A percentile compares a stretch with the other conserved stretches of the same genome.
phyloP scores from a whole-genome alignment of 2,113 vertebrate species.

The Raja brachyura region DNA sequence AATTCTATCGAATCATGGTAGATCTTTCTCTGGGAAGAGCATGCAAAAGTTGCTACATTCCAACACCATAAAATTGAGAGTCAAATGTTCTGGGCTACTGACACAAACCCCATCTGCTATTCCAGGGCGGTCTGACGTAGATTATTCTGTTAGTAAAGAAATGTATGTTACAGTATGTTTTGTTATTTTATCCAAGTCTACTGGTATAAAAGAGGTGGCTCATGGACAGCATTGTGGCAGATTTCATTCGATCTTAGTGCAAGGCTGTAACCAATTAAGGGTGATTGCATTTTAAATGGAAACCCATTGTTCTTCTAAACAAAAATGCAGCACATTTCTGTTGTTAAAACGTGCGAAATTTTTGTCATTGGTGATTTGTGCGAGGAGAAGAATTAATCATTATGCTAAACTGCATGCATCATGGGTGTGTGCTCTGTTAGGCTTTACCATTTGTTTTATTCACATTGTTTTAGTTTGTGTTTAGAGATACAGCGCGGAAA shows the following conservation, averaged over 20 bases:
- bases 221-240: background rate
- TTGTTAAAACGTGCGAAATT: background rate
- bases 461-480: too few relatives aligned
- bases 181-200: background rate
- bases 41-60: too few relatives aligned
- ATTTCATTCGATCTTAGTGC: background rate
- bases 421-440: background rate
- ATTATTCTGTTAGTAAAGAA: background rate
- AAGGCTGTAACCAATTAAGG: background rate
- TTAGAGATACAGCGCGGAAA: too few relatives aligned
- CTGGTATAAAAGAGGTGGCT: background rate
- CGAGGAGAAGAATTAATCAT: background rate
- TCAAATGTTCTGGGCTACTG: too few relatives aligned
- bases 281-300: background rate
- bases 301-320: background rate
- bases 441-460: background rate
- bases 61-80: background rate
- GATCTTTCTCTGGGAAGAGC: too few relatives aligned
- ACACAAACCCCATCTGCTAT: background rate
- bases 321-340: background rate
- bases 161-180: background rate
- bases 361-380: background rate
- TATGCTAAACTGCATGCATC: background rate
- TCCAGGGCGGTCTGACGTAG: background rate
- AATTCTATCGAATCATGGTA: too few relatives aligned